phyloP scores from a whole-genome alignment of 2,888 invertebrate genomes.

The Elaeidobius kamerunicus region DNA sequence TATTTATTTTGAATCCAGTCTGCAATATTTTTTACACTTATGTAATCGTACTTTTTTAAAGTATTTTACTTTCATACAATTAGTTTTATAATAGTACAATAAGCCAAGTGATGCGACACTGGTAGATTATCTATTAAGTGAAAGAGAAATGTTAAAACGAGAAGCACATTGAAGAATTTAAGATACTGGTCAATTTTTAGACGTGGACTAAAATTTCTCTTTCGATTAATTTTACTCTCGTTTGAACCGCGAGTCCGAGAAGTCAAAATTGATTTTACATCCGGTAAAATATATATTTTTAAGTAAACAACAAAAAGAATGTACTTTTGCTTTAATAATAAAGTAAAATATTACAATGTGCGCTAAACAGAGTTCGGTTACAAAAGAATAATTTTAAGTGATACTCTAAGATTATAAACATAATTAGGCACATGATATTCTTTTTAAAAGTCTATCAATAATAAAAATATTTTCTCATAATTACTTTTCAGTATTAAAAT shows the following conservation, averaged over 20 bases:
- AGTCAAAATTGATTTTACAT: conserved; percentile 17
- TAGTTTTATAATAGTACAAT: too few species aligned
- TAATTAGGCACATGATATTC: too few species aligned
- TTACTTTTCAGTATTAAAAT: too few species aligned
- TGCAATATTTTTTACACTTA: too few species aligned
- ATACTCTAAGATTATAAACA: too few species aligned
- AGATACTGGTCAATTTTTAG: conserved; percentile 30
- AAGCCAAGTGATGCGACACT: conserved; percentile 5
- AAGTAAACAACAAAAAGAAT: conserved; percentile 6
- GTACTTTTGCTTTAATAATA: conserved; percentile 18
- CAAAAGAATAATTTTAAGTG: too few species aligned
- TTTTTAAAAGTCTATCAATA: too few species aligned
- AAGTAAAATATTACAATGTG: too few species aligned
- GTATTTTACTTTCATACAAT: too few species aligned
- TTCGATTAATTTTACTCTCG: conserved; percentile 30
- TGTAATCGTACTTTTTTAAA: too few species aligned
- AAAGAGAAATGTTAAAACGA: conserved; percentile 42
- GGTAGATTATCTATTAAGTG: conserved; percentile 19
- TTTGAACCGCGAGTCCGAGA: conserved; percentile 16
- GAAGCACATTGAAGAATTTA: conserved; percentile 24
- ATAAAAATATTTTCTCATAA: too few species aligned
- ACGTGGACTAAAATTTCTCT: conserved; percentile 29
- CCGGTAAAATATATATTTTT: conserved; percentile 1
- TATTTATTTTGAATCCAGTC: not conserved
- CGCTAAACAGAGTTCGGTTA: too few species aligned